Base-by-base conservation (phyloP, 2,113 vertebrate species). In the Tangachromis dhanisi region DNA sequence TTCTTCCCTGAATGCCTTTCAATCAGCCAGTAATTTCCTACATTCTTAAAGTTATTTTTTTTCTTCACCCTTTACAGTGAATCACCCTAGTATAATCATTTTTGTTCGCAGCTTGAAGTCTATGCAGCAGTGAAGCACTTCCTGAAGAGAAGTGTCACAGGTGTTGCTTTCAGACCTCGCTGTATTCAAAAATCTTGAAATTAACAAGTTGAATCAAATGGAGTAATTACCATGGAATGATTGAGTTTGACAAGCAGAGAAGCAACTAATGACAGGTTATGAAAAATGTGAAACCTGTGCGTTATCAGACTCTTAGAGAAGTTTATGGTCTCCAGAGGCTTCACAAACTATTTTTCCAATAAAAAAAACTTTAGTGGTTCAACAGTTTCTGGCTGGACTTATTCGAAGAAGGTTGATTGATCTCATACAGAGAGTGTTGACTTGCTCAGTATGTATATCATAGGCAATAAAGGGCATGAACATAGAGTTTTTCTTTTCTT, bases 101-200 rank as follows among this genome's bases (percentile, higher is more conserved):
- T 86, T 78, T 83, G 24, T 87, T 81, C 26, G 1, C 54, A 12
- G 4, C 19, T 6, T 73, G 42, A 86, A 49, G 54, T 26, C 35
- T 73, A 4, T 26, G 26, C 61, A 42, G 83, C 14, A 61, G 0
- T 47, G 47, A 93, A 91, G 79, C 31, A 13, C 7, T 82, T 86
- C 66, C 49, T 55, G n/a, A 80, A 49, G 14, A 61, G 47, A 47
- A 81, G 51, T 5, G 83, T 63, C 81, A 84, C 86, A 83, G 86
- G 89, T 90, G 81, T 45, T 57, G 66, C 83, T 88, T 91, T 89
- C 83, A 90, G 73, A n/a, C 54, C 3, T 83, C 2, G 13, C 57
- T 84, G 71, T 68, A 54, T 86, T 85, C n/a, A 71, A 2, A 79
- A 49, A 35, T 83, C 55, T 51, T 79, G 6, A 66, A 80, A 88